Evolutionary conservation across 1,140 invertebrate species (phyloP).

Genomic region (Grapholita molesta): DNA sequence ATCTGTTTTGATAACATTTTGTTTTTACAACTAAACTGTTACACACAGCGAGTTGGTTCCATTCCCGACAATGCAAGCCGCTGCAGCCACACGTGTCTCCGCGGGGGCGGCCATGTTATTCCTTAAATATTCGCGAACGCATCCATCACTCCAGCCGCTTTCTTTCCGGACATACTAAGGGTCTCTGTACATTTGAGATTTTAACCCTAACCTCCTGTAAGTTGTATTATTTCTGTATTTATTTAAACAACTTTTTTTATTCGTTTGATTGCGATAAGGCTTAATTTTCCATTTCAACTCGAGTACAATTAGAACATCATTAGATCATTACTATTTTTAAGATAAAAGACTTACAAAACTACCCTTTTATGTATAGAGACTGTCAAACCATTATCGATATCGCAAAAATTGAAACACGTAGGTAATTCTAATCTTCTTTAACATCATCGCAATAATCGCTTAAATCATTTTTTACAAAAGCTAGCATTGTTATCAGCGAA

Average conservation of each 20-base stretch:
- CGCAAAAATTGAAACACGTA: not conserved
- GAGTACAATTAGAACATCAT: too few relatives aligned
- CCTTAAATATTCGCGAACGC: not conserved
- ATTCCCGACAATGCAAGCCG: not conserved
- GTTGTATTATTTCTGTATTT: too few relatives aligned
- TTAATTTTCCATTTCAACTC: too few relatives aligned
- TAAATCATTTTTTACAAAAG: not conserved
- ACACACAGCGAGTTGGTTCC: too few relatives aligned
- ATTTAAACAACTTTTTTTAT: too few relatives aligned
- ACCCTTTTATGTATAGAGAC: too few relatives aligned
- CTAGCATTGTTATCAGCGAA: not conserved
- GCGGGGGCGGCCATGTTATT: not conserved
- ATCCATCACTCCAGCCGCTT: slow-evolving; percentile 3
- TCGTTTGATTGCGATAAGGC: too few relatives aligned
- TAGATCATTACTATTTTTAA: too few relatives aligned
- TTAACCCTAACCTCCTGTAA: not conserved
- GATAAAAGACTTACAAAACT: too few relatives aligned
- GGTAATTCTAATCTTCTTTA: not conserved
- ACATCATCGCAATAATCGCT: not conserved
- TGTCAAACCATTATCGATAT: not conserved
- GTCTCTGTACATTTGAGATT: not conserved
- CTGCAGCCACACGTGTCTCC: not conserved
- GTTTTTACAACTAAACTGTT: too few relatives aligned
- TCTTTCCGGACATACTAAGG: slow-evolving; percentile 5
- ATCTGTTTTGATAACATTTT: too few relatives aligned